Percentiles rank a stretch among this genome's conserved stretches.
Conservation (phyloP, 2,888 invertebrate genomes). For the Yponomeuta plumbellus region DNA sequence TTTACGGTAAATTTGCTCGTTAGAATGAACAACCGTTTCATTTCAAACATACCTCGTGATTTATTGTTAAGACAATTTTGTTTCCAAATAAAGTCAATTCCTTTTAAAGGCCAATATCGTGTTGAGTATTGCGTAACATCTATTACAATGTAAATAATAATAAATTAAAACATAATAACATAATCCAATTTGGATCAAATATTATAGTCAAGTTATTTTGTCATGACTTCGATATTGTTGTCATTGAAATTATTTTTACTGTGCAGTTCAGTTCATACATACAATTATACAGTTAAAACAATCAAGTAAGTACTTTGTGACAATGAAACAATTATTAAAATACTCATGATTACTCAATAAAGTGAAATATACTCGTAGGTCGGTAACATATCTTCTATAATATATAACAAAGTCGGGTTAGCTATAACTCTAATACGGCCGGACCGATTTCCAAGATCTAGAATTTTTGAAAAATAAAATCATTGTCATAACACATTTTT, state of each 20-base stretch:
- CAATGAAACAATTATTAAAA: neutral
- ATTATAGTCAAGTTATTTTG: too few species aligned
- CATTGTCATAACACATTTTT: too few species aligned
- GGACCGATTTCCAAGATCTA: too few species aligned
- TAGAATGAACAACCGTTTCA: neutral
- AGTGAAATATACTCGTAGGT: slow-evolving; percentile 13
- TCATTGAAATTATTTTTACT: too few species aligned
- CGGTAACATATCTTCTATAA: slow-evolving; percentile 6
- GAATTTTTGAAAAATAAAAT: too few species aligned
- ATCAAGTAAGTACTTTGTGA: slow-evolving; percentile 7
- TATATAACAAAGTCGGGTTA: neutral
- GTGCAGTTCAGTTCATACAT: too few species aligned
- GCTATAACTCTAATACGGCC: too few species aligned
- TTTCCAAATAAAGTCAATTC: neutral
- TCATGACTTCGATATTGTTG: too few species aligned
- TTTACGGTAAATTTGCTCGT: neutral
- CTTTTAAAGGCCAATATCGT: neutral
- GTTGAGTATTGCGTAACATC: neutral
- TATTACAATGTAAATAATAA: neutral
- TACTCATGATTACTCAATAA: slow-evolving; percentile 18
- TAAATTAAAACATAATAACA: neutral
- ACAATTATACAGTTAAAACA: neutral
- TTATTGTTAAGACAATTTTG: neutral
- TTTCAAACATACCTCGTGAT: neutral
- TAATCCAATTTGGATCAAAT: neutral